phyloP scores from a whole-genome alignment of 2,888 invertebrate species.

The Stenotaenia linearis region DNA sequence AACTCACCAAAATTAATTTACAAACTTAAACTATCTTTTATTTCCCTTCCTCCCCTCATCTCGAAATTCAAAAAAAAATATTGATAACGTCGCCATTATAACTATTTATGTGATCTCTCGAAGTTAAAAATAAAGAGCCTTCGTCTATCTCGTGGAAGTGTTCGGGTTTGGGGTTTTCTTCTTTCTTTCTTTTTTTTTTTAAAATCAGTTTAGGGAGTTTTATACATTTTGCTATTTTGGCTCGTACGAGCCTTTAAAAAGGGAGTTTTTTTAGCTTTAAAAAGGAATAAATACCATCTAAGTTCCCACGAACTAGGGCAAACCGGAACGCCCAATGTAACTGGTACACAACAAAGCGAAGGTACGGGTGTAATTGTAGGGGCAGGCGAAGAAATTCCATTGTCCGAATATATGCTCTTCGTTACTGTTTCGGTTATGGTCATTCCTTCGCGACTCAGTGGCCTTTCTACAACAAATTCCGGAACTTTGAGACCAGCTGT shows the following conservation, averaged over 20 bases:
- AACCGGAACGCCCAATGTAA: neutral
- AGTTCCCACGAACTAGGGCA: slow-evolving; percentile 32
- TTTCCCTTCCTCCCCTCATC: no score
- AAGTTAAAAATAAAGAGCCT: neutral
- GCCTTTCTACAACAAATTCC: neutral
- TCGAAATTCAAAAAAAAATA: no score
- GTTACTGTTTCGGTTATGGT: neutral
- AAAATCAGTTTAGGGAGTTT: no score
- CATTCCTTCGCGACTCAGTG: neutral
- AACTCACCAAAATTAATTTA: neutral
- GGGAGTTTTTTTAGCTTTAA: no score
- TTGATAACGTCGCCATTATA: no score
- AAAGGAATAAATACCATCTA: slow-evolving; percentile 30
- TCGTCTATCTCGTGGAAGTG: neutral
- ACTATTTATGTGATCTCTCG: no score
- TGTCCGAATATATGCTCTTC: neutral
- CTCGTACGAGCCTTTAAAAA: no score
- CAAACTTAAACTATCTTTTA: neutral
- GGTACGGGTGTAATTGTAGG: neutral
- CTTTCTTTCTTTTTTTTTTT: no score
- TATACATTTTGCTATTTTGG: no score
- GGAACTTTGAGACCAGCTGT: slow-evolving; percentile 8
- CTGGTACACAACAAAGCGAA: neutral
- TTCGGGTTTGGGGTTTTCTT: no score
- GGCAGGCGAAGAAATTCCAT: neutral